These are phyloP conservation scores for Pseudanteris insignis DNA, from an alignment of 2,888 invertebrate species.

Conservation along the genomic window DNA sequence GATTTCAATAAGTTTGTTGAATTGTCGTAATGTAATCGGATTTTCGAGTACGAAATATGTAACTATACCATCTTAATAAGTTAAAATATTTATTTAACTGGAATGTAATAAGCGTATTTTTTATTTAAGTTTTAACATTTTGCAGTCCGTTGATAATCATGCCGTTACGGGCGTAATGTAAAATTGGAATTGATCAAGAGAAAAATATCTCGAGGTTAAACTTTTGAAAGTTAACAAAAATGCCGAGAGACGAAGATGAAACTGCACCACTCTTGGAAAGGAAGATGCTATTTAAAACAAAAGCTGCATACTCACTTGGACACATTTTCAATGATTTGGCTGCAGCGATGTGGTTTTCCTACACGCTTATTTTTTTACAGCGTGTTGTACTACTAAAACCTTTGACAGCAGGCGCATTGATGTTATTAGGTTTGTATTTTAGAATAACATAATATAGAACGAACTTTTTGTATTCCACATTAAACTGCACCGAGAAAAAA, in stretches of 20 bases:
- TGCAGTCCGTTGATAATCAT: no score
- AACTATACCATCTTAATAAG: no score
- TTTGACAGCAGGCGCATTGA: conserved; percentile 59
- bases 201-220: conserved; percentile 2
- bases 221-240: no score
- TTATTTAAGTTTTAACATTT: no score
- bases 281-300: conserved; percentile 52
- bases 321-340: conserved; percentile 68
- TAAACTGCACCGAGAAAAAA: no score
- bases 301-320: conserved; percentile 63
- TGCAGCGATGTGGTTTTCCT: conserved; percentile 68
- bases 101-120: no score
- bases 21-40: no score
- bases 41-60: no score
- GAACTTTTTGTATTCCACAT: background rate
- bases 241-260: conserved; percentile 44
- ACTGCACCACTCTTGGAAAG: conserved; percentile 52
- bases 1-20: no score
- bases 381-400: conserved; percentile 59
- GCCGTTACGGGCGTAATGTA: no score
- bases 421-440: conserved; percentile 54
- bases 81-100: no score
- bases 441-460: conserved; percentile 2
- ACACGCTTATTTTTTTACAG: conserved; percentile 66
- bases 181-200: background rate